Conservation (phyloP, 2,888 invertebrate genomes). For the Cephus rjabovi region DNA sequence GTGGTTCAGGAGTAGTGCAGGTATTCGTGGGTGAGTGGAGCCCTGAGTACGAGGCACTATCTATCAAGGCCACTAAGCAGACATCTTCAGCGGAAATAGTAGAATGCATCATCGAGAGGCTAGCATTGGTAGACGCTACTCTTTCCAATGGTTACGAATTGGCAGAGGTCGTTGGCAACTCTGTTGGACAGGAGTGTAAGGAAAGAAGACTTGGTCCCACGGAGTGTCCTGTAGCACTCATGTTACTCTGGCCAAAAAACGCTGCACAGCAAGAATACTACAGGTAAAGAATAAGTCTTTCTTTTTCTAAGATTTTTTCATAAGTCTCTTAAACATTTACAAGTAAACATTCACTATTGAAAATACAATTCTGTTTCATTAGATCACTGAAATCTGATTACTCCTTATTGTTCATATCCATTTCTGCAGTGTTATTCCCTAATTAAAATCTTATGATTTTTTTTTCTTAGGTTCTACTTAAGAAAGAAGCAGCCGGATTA, state of each 20-base stretch:
- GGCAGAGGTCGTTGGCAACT: conserved; percentile 89
- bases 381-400: not conserved
- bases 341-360: not conserved
- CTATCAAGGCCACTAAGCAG: conserved; percentile 91
- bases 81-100: conserved; percentile 94
- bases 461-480: conserved; percentile 81
- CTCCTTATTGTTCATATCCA: not conserved
- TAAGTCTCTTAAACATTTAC: not conserved
- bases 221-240: conserved; percentile 85
- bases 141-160: conserved; percentile 77
- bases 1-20: conserved; percentile 69
- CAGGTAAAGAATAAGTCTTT: conserved; percentile 51
- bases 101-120: conserved; percentile 84
- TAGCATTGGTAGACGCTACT: conserved; percentile 72
- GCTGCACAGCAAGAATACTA: conserved; percentile 67
- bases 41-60: conserved; percentile 88
- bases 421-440: conserved; percentile 40
- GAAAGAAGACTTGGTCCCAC: conserved; percentile 86
- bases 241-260: conserved; percentile 85
- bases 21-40: conserved; percentile 91
- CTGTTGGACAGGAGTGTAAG: conserved; percentile 90
- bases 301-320: not conserved
- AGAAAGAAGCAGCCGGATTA: conserved; percentile 87
- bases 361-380: not conserved
- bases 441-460: conserved; percentile 64